Base-by-base conservation (phyloP, 23 tunicate genomes). In the Oikopleura dioica region DNA sequence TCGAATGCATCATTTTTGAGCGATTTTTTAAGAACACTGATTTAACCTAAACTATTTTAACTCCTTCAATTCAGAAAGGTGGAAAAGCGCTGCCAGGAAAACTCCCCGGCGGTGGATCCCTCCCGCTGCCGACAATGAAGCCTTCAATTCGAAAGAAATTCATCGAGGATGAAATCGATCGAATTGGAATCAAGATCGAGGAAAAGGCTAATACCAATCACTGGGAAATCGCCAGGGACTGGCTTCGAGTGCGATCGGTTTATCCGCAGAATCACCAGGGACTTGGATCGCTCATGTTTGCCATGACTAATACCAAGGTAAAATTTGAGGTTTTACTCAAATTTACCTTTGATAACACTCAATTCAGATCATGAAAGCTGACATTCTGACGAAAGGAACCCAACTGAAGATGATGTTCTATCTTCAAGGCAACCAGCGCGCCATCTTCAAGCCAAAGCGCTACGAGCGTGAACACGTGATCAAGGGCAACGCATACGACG, bases 381-480 rank as follows among this genome's bases (percentile, higher is more conserved):
- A 89, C 77, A 83, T 82, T 23, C 38, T 89, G 21, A 85, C 91
- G 0, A 89, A 82, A 78, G 96, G 96, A 51, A 89, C 96, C 16
- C 96, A 89, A 50, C 81, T 89, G 1, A 89, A 89, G 69, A 75
- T 89, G 50, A 35, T 89, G 4, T 35, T 89, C 24, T 44, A 38
- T 9, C 59, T 89, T 36, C 86, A 89, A 69, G 96, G 96, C 34
- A 82, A 82, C 28, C 96, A 89, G 78, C 81, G 78, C 77, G 92
- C 84, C 1, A 86, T 89, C n/a, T 89, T 89, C 76, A 89, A 89
- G 75, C 96, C 85, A 59, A 89, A 89, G 67, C 55, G 95, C 77
- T 89, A 89, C 79, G 82, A 68, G 77, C 59, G 96, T 68, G 92
- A 89, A 37, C 69, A 79, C 51, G 84, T 89, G 23, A 85, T 89